Evolutionary conservation across 2,113 vertebrate genomes (phyloP).

Genomic region (Amphilophus citrinellus): DNA sequence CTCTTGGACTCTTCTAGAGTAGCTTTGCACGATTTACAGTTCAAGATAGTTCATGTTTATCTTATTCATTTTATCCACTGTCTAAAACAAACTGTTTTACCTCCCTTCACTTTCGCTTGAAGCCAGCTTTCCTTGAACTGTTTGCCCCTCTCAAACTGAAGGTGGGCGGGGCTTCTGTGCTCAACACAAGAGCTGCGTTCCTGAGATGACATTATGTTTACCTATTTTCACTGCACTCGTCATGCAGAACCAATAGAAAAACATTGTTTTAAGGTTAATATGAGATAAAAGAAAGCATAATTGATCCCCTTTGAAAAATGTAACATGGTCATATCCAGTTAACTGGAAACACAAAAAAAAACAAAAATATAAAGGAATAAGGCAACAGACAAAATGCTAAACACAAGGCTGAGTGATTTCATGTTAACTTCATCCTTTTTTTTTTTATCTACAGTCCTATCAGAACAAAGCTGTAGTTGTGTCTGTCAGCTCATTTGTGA

Average conservation of each 20-base stretch:
- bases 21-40: not conserved
- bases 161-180: not conserved
- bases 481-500: too few species aligned
- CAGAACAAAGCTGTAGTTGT: too few species aligned
- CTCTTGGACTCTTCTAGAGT: not conserved
- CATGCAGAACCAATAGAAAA: not conserved
- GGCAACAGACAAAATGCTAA: too few species aligned
- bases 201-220: not conserved
- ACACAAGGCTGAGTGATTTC: too few species aligned
- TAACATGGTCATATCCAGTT: not conserved
- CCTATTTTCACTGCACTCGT: not conserved
- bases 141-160: not conserved
- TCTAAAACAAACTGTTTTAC: not conserved
- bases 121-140: not conserved
- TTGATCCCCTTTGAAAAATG: not conserved
- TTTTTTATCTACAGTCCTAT: too few species aligned
- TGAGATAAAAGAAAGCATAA: slow-evolving; percentile 1
- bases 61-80: not conserved
- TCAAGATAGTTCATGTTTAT: not conserved
- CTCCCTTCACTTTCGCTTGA: not conserved
- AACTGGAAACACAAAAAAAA: not conserved
- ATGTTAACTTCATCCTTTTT: too few species aligned
- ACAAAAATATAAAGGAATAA: not conserved
- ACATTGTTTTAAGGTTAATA: slow-evolving; percentile 1
- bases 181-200: not conserved